Evolutionary conservation across 35 echinoderm and acorn worm genomes (phyloP), one percentile per base, ranked within the genome.

Genomic region (Ophioderma brevispina): DNA sequence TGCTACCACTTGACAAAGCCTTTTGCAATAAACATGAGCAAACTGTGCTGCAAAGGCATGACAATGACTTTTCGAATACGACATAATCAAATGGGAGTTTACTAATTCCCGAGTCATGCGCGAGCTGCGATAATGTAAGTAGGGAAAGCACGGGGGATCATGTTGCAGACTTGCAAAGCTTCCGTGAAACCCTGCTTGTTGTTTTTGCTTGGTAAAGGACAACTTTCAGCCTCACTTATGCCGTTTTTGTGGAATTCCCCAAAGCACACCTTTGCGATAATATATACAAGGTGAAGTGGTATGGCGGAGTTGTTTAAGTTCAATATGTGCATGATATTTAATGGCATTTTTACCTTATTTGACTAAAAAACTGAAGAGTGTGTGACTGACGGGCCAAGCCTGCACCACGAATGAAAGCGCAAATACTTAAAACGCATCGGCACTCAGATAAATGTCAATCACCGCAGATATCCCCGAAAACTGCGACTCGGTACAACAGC

Each of bases 1-100:
- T 70, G 59, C 59, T 25, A 70, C 59, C 59, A 25, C 59, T 70
- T 30, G 28, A 70, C 59, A 70, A 70, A 30, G 17, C n/a, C 28
- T 70, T 13, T 70, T 70, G 59, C 15, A 70, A 70, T 70, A 70
- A 70, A 70, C 41, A 70, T 70, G 59, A 70, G 59, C 59, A 70
- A 30, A 70, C 4, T 13, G 28, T 70, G n/a, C 4, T 13, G 28
- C 4, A 25, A 70, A 70, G 28, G 28, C 59, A 70, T 18, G 28
- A 13, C 28, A 30, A 70, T 25, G 59, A 70, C 59, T 70, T 70
- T 70, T 30, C 59, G 59, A 13, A 13, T 70, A 46, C 17, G 4
- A n/a, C n/a, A 46, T 8, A 46, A 17, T 46, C 4, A 46, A 46
- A 46, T 3, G 59, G 28, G 59, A 70, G n/a, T 70, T 70, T 70